Evolutionary conservation across 2,797 vertebrate species (phyloP).

Genomic region (Lepilemur ruficaudatus): DNA sequence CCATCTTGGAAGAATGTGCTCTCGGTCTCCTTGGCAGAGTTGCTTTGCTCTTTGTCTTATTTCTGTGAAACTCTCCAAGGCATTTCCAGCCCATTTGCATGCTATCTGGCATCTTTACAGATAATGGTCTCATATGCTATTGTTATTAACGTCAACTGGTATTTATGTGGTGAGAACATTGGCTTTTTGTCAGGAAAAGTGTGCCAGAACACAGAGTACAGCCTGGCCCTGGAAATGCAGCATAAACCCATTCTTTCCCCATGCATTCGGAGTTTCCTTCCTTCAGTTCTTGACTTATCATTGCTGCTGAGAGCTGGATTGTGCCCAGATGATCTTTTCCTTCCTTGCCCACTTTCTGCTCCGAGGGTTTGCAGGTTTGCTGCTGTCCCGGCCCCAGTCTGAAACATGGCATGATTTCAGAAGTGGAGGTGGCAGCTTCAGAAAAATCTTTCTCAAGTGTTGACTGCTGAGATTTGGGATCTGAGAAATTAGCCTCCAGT

Average conservation of each 20-base stretch:
- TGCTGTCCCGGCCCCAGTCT: not conserved
- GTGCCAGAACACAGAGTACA: not conserved
- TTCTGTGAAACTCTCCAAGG: not conserved
- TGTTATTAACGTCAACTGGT: not conserved
- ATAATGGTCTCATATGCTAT: not conserved
- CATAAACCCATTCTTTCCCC: not conserved
- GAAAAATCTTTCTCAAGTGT: not conserved
- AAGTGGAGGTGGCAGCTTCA: not conserved
- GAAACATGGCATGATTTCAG: not conserved
- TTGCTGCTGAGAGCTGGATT: not conserved
- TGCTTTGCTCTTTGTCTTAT: not conserved
- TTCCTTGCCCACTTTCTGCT: not conserved
- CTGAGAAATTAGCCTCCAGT: not conserved
- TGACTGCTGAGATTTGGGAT: not conserved
- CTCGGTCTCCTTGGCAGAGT: not conserved
- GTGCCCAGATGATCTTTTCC: not conserved
- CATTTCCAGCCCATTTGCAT: not conserved
- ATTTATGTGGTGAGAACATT: slow-evolving; percentile 17
- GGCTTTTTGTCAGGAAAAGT: not conserved
- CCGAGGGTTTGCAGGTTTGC: not conserved
- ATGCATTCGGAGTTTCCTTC: not conserved
- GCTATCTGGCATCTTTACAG: not conserved
- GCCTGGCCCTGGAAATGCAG: not conserved
- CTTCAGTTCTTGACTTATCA: not conserved
- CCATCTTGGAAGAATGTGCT: not conserved